Conservation (phyloP, 35 echinoderm and acorn worm genomes). For the Patiria miniata region DNA sequence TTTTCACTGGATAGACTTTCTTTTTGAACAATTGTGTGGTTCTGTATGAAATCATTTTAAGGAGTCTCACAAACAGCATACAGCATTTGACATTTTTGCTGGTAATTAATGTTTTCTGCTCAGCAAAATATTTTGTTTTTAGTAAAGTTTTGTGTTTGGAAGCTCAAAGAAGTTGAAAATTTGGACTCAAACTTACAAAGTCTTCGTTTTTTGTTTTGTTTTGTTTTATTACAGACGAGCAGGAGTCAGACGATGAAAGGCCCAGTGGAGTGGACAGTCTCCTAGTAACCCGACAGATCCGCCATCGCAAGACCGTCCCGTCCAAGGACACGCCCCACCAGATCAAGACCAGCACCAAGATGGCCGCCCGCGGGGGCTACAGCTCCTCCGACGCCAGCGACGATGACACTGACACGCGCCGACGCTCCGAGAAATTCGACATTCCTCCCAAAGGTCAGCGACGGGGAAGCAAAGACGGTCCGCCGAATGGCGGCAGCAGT, state of each 20-base stretch:
- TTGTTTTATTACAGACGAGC: constrained; percentile 65
- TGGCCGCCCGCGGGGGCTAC: constrained; percentile 65
- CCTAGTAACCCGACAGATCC: constrained; percentile 52
- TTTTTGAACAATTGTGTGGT: too few relatives aligned
- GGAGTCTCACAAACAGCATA: too few relatives aligned
- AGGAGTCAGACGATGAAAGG: constrained; percentile 81
- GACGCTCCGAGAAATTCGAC: constrained; percentile 94
- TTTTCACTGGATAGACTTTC: too few relatives aligned
- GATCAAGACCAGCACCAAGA: constrained; percentile 69
- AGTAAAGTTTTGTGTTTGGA: too few relatives aligned
- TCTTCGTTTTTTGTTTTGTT: constrained; percentile 21
- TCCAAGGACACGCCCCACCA: constrained; percentile 70
- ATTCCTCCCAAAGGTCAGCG: constrained; percentile 63
- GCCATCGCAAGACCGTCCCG: constrained; percentile 75
- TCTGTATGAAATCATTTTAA: too few relatives aligned
- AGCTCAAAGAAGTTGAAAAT: background rate
- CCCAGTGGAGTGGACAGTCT: constrained; percentile 27
- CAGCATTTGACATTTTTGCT: too few relatives aligned
- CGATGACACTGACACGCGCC: constrained; percentile 87
- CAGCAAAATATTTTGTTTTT: too few relatives aligned
- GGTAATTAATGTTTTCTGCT: background rate
- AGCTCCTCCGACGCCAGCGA: constrained; percentile 98
- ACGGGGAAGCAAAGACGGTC: constrained; percentile 95
- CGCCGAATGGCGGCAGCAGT: constrained; percentile 72
- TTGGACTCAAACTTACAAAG: background rate